Percentiles rank a stretch among this genome's conserved stretches.
phyloP scores from a whole-genome alignment of 2,888 invertebrate species.

The Cepaea hortensis region DNA sequence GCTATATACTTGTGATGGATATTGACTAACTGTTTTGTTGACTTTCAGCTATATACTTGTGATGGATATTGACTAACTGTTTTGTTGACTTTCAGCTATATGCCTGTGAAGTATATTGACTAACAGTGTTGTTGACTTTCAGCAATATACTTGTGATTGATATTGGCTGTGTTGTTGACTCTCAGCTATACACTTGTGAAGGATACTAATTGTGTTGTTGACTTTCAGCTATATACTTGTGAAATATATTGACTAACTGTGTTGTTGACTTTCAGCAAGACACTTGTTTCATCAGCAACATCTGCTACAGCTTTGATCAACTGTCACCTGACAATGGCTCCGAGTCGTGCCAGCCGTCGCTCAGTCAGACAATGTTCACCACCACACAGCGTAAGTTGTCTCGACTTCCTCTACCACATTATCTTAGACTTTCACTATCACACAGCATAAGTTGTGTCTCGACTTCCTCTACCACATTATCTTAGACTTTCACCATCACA shows the following conservation, averaged over 20 bases:
- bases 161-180: too few species aligned
- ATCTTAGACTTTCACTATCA: too few species aligned
- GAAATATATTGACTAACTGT: neutral
- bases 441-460: too few species aligned
- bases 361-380: slow-evolving; percentile 55
- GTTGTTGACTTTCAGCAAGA: slow-evolving; percentile 36
- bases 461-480: too few species aligned
- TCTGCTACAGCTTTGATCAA: slow-evolving; percentile 53
- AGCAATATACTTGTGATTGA: slow-evolving; percentile 52
- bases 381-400: slow-evolving; percentile 43
- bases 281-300: slow-evolving; percentile 61
- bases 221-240: neutral
- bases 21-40: too few species aligned
- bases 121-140: neutral
- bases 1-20: neutral
- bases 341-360: slow-evolving; percentile 55
- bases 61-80: too few species aligned
- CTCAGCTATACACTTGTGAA: too few species aligned
- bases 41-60: too few species aligned
- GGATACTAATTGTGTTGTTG: too few species aligned
- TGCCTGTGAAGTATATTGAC: neutral
- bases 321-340: slow-evolving; percentile 49
- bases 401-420: too few species aligned
- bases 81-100: too few species aligned
- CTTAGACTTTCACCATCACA: too few species aligned